Conservation (phyloP, 2,888 invertebrate genomes). For the Cephus runcator region DNA sequence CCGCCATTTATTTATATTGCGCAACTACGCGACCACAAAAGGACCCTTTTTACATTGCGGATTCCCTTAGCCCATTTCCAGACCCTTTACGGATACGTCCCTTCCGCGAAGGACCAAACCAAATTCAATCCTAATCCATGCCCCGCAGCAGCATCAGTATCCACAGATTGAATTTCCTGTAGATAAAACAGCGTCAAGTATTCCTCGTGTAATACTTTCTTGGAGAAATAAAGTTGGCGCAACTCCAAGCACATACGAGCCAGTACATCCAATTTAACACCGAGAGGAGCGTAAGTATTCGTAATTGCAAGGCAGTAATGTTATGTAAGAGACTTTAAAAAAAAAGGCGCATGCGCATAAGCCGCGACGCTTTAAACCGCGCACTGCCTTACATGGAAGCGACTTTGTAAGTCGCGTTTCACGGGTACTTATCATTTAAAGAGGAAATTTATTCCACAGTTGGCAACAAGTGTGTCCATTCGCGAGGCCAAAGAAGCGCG, state of each 20-base stretch:
- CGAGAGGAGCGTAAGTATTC: constrained; percentile 39
- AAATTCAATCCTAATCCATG: background rate
- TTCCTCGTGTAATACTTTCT: background rate
- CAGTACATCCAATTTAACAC: constrained; percentile 46
- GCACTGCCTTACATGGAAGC: background rate
- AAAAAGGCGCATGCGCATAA: background rate
- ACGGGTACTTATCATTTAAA: background rate
- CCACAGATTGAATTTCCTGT: background rate
- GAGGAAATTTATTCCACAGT: background rate
- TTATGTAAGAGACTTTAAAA: background rate
- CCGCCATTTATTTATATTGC: background rate
- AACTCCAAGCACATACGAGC: constrained; percentile 36
- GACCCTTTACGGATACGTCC: background rate
- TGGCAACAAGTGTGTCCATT: background rate
- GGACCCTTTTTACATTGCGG: background rate
- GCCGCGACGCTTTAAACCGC: background rate
- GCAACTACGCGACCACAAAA: background rate
- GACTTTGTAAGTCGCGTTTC: background rate
- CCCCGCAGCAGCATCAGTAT: background rate
- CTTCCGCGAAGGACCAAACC: background rate
- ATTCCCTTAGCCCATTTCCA: background rate
- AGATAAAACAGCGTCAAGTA: background rate
- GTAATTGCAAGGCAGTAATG: background rate
- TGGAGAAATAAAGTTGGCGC: constrained; percentile 39
- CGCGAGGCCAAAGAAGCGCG: background rate